Evolutionary conservation across 1,140 invertebrate species (phyloP).

Genomic region (Pseudomyrmex sp.): DNA sequence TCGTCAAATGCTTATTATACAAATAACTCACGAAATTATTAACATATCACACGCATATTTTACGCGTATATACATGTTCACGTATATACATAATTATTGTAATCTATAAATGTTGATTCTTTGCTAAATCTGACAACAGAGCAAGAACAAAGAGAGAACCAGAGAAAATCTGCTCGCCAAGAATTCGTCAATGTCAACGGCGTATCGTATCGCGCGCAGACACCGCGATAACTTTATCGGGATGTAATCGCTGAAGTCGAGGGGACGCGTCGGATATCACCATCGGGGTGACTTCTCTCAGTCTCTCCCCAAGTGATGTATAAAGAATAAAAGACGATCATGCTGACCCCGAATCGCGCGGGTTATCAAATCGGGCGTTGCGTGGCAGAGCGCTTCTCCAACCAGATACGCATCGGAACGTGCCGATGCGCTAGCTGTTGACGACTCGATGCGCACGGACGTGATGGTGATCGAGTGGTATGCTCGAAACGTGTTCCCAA

Average conservation of each 20-base stretch:
- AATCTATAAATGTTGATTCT: neutral
- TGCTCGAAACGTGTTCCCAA: neutral
- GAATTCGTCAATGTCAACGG: neutral
- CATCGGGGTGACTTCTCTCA: slow-evolving; percentile 54
- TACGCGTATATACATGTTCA: too few species aligned
- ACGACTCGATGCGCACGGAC: slow-evolving; percentile 28
- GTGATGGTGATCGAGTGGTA: slow-evolving; percentile 29
- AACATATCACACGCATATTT: too few species aligned
- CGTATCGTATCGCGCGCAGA: neutral
- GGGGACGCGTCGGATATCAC: slow-evolving; percentile 47
- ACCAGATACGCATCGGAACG: slow-evolving; percentile 72
- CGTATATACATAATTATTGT: neutral
- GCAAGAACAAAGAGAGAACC: neutral
- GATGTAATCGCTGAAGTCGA: slow-evolving; percentile 16
- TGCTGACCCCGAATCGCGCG: slow-evolving; percentile 76
- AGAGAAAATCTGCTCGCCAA: neutral
- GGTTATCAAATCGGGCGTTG: slow-evolving; percentile 71
- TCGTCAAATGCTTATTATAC: too few species aligned
- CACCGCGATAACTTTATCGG: slow-evolving; percentile 14
- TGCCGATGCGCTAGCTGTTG: slow-evolving; percentile 44
- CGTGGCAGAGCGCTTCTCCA: slow-evolving; percentile 18
- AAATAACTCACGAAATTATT: too few species aligned
- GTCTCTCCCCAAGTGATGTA: slow-evolving; percentile 8
- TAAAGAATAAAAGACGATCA: slow-evolving; percentile 64
- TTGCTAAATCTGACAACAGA: neutral